Percentiles rank a stretch among this genome's conserved stretches.
phyloP scores from a whole-genome alignment of 2,888 invertebrate genomes.

The Sceliomorpha sp. region DNA sequence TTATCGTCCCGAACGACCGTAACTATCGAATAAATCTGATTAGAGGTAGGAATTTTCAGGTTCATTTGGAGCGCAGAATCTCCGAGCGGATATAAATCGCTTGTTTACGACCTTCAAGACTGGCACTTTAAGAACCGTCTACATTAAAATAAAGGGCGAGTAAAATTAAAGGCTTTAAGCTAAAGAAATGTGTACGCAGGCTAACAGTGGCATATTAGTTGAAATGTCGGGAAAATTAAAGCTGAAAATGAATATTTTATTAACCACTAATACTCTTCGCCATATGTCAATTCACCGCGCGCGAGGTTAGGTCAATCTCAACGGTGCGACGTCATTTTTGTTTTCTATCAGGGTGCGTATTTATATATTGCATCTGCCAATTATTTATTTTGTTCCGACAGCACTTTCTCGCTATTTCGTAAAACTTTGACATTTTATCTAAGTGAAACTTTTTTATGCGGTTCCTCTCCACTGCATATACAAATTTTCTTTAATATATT shows the following conservation, averaged over 20 bases:
- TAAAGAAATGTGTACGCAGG: slow-evolving; percentile 33
- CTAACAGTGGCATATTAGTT: slow-evolving; percentile 17
- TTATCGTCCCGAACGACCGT: slow-evolving; percentile 18
- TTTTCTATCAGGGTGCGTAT: no score
- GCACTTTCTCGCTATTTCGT: no score
- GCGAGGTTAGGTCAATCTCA: no score
- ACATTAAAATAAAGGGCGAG: slow-evolving; percentile 26
- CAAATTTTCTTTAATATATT: no score
- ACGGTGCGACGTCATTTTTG: no score
- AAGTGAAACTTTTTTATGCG: no score
- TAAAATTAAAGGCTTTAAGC: slow-evolving; percentile 20
- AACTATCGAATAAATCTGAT: slow-evolving; percentile 43
- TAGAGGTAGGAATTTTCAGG: slow-evolving; percentile 33
- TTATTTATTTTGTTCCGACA: no score
- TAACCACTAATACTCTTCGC: no score
- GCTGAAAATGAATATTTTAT: slow-evolving; percentile 40
- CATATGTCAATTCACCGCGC: no score
- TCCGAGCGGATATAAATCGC: slow-evolving; percentile 36
- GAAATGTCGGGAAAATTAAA: slow-evolving; percentile 29
- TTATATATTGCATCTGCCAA: no score
- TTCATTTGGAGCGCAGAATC: slow-evolving; percentile 14
- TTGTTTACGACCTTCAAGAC: slow-evolving; percentile 45
- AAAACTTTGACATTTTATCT: no score
- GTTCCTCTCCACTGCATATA: no score
- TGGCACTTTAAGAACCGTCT: slow-evolving; percentile 38